Base-by-base conservation (phyloP, 2,888 invertebrate genomes). In the Dryocosmus kuriphilus region DNA sequence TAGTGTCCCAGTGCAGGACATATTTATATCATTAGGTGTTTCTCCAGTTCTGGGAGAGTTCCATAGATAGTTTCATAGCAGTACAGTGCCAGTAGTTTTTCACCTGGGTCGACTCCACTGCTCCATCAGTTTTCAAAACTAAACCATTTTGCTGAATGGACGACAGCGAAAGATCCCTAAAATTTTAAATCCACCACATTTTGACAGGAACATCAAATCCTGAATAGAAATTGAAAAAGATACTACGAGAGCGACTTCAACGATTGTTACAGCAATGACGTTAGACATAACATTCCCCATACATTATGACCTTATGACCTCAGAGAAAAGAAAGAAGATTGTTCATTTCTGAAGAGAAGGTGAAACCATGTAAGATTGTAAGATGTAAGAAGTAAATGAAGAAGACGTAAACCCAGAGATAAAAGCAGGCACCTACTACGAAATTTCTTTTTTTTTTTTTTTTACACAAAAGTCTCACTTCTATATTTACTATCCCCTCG, bases 281-380 rank as follows among this genome's bases (percentile, higher is more conserved):
- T 67, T 51, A n/a, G n/a, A 51, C 0, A 4, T 41, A 51, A 19
- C 46, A 71, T 71, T 71, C 46, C 27, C 30, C 71, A 41, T 16
- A 71, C 27, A 51, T 51, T 71, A n/a, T n/a, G n/a, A n/a, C n/a
- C n/a, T n/a, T n/a, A n/a, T n/a, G 71, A 71, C 71, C 71, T 71
- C 46, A 30, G 51, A 30, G 71, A 51, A 30, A 30, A 71, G 51
- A 71, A 30, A 30, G 51, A 30, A 51, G 46, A 51, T 71, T 71
- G 71, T 71, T 46, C 51, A 67, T 46, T 30, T 67, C 19, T 51
- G 38, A 41, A 71, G 30, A 51, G 71, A 51, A 51, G n/a, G 16
- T 30, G 27, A 5, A 51, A n/a, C 11, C 46, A 71, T 71, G 46
- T 51, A 67, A 51, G 51, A n/a, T n/a, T n/a, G 9, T n/a, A 9